Conservation (phyloP, 2,113 vertebrate species). For the Xenotilapia longispinis region DNA sequence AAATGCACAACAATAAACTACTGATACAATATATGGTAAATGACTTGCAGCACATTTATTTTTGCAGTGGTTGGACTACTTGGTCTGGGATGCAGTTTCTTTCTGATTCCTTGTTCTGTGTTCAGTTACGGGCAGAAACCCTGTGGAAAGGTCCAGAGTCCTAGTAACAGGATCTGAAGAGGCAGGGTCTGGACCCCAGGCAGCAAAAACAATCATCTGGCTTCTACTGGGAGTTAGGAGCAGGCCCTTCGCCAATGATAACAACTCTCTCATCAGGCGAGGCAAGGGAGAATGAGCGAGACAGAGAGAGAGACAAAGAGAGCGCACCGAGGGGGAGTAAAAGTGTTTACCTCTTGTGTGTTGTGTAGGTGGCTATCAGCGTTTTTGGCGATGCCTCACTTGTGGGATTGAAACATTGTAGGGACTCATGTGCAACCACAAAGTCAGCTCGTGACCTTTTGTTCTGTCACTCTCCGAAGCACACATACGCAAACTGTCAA, state of each 20-base stretch:
- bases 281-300: neutral
- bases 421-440: slow-evolving; percentile 53
- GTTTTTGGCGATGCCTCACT: slow-evolving; percentile 10
- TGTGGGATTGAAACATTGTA: slow-evolving; percentile 31
- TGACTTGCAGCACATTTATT: neutral
- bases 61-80: neutral
- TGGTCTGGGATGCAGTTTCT: slow-evolving; percentile 1
- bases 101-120: neutral
- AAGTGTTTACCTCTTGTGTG: slow-evolving; percentile 59
- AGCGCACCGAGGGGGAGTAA: slow-evolving; percentile 39
- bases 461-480: slow-evolving; percentile 41
- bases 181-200: slow-evolving; percentile 49
- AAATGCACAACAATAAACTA: neutral
- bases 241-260: slow-evolving; percentile 66
- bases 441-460: slow-evolving; percentile 55
- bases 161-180: slow-evolving; percentile 63
- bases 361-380: slow-evolving; percentile 58
- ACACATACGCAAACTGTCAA: slow-evolving; percentile 29
- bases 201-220: slow-evolving; percentile 73
- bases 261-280: slow-evolving; percentile 64
- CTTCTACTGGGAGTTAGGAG: slow-evolving; percentile 62
- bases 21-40: neutral
- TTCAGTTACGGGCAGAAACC: slow-evolving; percentile 15
- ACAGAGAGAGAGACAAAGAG: neutral
- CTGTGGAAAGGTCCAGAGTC: slow-evolving; percentile 32